A percentile compares a stretch with the other conserved stretches of the same genome.
These are phyloP conservation scores for Sebastes matsubarae DNA, from an alignment of 2,797 vertebrate species.

Conservation along the genomic window DNA sequence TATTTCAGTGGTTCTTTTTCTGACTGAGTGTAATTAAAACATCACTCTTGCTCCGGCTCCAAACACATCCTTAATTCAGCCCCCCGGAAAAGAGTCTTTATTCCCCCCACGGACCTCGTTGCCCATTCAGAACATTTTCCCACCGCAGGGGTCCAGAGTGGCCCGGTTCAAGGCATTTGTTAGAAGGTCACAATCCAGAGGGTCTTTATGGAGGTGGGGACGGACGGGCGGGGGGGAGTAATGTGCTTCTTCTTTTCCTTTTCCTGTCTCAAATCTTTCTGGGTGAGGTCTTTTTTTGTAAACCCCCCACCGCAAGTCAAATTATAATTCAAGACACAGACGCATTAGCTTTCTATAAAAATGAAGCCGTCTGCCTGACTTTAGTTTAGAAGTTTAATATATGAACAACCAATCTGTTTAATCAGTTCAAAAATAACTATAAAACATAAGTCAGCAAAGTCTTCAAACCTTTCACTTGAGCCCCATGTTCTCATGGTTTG, in stretches of 20 bases:
- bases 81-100: slow-evolving; percentile 59
- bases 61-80: slow-evolving; percentile 60
- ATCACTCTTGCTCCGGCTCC: slow-evolving; percentile 38
- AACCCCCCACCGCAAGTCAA: slow-evolving; percentile 14
- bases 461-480: background rate
- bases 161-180: slow-evolving; percentile 63
- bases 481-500: background rate
- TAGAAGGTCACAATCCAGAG: slow-evolving; percentile 66
- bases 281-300: slow-evolving; percentile 2
- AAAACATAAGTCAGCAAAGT: background rate
- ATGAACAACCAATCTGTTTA: background rate
- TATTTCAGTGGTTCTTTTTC: slow-evolving; percentile 13
- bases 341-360: slow-evolving; percentile 34
- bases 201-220: slow-evolving; percentile 50
- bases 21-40: slow-evolving; percentile 47
- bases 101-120: slow-evolving; percentile 59
- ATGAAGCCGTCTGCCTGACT: slow-evolving; percentile 9
- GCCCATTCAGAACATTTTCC: slow-evolving; percentile 77
- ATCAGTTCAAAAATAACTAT: background rate
- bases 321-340: slow-evolving; percentile 56
- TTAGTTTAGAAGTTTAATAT: background rate
- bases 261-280: slow-evolving; percentile 42
- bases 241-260: slow-evolving; percentile 30
- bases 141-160: slow-evolving; percentile 72
- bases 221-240: slow-evolving; percentile 12